A percentile compares a stretch with the other conserved stretches of the same genome.
Evolutionary conservation across 2,113 vertebrate genomes (phyloP).

Genomic region (Struthio camelus): DNA sequence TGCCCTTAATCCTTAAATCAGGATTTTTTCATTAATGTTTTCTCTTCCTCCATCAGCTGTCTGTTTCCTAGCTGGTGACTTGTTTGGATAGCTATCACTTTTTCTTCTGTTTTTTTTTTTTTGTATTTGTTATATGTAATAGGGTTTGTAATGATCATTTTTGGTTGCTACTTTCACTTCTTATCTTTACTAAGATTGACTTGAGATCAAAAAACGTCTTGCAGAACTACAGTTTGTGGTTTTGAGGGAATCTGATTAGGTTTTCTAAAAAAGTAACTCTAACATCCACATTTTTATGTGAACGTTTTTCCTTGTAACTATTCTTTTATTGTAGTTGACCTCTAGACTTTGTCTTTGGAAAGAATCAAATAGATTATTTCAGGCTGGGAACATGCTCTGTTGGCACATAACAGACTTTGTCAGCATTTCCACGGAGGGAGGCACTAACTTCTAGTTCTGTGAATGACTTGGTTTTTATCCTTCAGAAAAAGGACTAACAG

Average conservation of each 20-base stretch:
- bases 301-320: not conserved
- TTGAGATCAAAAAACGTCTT: not conserved
- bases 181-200: not conserved
- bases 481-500: not conserved
- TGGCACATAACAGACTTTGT: not conserved
- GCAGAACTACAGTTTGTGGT: not conserved
- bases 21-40: slow-evolving; percentile 26
- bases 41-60: slow-evolving; percentile 20
- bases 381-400: not conserved
- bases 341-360: not conserved
- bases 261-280: not conserved
- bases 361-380: not conserved
- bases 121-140: not conserved
- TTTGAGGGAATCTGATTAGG: not conserved
- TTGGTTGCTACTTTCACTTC: not conserved
- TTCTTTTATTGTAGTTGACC: not conserved
- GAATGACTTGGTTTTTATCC: fast-evolving
- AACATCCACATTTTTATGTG: not conserved
- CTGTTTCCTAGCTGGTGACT: not conserved
- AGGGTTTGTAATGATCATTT: not conserved
- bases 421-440: not conserved
- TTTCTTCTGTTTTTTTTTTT: not conserved
- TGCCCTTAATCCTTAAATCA: slow-evolving; percentile 47
- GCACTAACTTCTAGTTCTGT: not conserved
- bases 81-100: slow-evolving; percentile 1